Percentiles rank a stretch among this genome's conserved stretches.
These are phyloP conservation scores for Papilio glaucus DNA, from an alignment of 1,140 invertebrate species.

Conservation along the genomic window DNA sequence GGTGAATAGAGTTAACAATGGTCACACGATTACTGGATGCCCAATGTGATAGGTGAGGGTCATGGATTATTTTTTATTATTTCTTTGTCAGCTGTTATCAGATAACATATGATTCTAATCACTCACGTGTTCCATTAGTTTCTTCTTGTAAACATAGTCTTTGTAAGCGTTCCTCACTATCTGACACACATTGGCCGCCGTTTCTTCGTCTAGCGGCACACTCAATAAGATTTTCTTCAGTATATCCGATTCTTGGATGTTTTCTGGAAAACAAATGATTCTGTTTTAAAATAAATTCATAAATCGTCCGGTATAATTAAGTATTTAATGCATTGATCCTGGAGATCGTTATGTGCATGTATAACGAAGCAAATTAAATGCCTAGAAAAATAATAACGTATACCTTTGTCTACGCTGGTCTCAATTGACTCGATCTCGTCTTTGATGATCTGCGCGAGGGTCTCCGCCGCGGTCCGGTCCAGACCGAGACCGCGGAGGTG, in stretches of 20 bases:
- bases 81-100: too few species aligned
- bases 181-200: slow-evolving; percentile 68
- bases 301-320: too few species aligned
- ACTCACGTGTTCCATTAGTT: slow-evolving; percentile 60
- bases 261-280: slow-evolving; percentile 52
- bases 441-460: slow-evolving; percentile 61
- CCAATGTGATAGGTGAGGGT: too few species aligned
- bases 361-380: too few species aligned
- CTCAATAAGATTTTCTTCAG: slow-evolving; percentile 63
- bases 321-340: too few species aligned
- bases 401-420: slow-evolving; percentile 62
- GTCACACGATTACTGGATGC: too few species aligned
- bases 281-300: too few species aligned
- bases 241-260: slow-evolving; percentile 67
- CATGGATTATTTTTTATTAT: too few species aligned
- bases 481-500: slow-evolving; percentile 66
- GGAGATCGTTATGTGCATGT: too few species aligned
- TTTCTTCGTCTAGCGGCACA: slow-evolving; percentile 58
- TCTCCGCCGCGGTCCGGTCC: slow-evolving; percentile 42
- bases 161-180: slow-evolving; percentile 68
- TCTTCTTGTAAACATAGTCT: slow-evolving; percentile 74
- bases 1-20: too few species aligned
- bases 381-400: background rate
- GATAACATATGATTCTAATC: too few species aligned
- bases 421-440: slow-evolving; percentile 65